Conservation (phyloP, 2,113 vertebrate genomes). For the Pontoporia blainvillei region DNA sequence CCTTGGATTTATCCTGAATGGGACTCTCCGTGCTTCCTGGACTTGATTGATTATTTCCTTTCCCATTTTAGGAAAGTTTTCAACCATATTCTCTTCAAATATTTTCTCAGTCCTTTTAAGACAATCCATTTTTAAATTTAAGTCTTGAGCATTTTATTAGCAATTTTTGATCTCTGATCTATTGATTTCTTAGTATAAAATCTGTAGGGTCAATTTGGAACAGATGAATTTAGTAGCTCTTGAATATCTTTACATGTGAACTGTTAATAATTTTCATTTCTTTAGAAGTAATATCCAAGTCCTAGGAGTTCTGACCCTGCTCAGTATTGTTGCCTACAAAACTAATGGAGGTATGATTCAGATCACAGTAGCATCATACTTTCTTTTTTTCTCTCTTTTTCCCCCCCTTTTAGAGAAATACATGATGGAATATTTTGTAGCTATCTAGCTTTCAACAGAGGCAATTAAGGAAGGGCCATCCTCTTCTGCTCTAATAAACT, state of each 20-base stretch:
- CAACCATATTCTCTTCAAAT: no score
- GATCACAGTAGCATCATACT: neutral
- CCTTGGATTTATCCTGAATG: no score
- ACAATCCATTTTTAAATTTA: neutral
- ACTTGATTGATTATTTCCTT: no score
- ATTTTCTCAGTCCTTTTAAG: no score
- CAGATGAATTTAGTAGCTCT: neutral
- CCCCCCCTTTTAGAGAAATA: neutral
- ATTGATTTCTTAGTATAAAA: conserved; percentile 7
- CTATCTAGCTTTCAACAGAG: neutral
- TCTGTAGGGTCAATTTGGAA: neutral
- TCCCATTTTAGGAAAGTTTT: no score
- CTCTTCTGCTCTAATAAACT: neutral
- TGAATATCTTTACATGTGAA: neutral
- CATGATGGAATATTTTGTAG: neutral
- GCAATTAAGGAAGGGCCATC: neutral
- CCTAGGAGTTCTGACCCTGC: neutral
- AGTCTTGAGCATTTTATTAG: neutral
- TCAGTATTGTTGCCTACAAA: neutral
- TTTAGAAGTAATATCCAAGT: neutral
- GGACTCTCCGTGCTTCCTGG: no score
- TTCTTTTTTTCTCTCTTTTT: neutral
- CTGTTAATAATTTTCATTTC: neutral
- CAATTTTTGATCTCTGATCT: neutral
- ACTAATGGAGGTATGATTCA: neutral